Base-by-base conservation (phyloP, 2,888 invertebrate genomes). In the Heliconius hortense region DNA sequence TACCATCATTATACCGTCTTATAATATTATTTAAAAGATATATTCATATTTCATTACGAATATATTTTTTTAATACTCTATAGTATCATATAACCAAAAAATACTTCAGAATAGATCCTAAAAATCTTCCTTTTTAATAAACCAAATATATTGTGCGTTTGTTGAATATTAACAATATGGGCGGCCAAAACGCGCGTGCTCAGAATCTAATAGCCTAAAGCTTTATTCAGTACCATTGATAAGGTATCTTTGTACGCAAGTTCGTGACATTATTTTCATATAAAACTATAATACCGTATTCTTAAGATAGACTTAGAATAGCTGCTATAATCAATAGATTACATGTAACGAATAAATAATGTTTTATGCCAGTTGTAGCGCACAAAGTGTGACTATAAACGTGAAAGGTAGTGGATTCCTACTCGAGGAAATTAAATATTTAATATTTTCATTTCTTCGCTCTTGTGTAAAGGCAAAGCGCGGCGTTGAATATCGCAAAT, bases 81-180 rank as follows among this genome's bases (percentile, higher is more conserved):
- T n/a, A n/a, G n/a, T n/a, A n/a, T n/a, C n/a, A n/a, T n/a, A n/a
- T n/a, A n/a, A n/a, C n/a, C 35, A 35, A 4, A 66, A 56, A 69
- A 69, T 56, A 69, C n/a, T 69, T 24, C 31, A 24, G 53, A 18
- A n/a, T 56, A 56, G 56, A 56, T 69, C 56, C 69, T 35, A 69
- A 69, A 39, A 56, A 69, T 56, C 62, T 72, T 60, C 48, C 53
- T 72, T 77, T 76, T 56, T 59, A 62, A 70, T 59, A 72, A 74
- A 75, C 43, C 70, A 77, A 72, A 77, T 74, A 68, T 71, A 70
- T 73, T 5, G 56, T 48, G 48, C 76, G 72, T 53, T 35, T 66
- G 39, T 62, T 71, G 76, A 77, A 77, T 77, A 71, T 71, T 76
- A 74, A 78, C 35, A 77, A 62, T 24, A 35, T 56, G 67, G 53